These are phyloP conservation scores for Nezara viridula DNA, from an alignment of 2,888 invertebrate genomes.

Conservation along the genomic window DNA sequence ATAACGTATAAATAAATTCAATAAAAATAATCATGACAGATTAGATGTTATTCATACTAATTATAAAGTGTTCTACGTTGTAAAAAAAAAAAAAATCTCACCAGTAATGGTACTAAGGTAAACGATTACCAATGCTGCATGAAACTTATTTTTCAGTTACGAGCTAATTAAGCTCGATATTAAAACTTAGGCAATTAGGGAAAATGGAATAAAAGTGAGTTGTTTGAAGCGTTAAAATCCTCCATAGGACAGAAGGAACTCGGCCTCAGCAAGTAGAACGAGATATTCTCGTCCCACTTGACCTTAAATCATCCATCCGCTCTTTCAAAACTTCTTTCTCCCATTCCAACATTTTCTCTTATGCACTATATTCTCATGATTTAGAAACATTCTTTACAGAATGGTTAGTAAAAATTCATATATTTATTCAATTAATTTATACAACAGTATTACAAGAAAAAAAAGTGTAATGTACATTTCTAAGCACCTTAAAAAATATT, in stretches of 20 bases:
- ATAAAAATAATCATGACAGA: too few relatives aligned
- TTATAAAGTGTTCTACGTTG: too few relatives aligned
- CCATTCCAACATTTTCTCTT: not conserved
- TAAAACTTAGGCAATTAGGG: not conserved
- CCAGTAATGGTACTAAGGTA: not conserved
- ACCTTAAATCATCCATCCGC: slow-evolving; percentile 15
- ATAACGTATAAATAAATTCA: too few relatives aligned
- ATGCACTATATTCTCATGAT: not conserved
- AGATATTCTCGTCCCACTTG: slow-evolving; percentile 22
- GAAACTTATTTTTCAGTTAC: not conserved
- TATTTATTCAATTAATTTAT: too few relatives aligned
- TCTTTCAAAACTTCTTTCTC: not conserved
- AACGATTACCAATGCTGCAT: not conserved
- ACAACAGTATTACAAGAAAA: too few relatives aligned
- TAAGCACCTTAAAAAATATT: too few relatives aligned
- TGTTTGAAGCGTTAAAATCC: slow-evolving; percentile 47
- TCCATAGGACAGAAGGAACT: not conserved
- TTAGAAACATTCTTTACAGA: not conserved
- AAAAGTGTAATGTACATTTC: too few relatives aligned
- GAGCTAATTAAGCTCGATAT: not conserved
- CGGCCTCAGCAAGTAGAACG: not conserved
- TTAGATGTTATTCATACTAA: too few relatives aligned
- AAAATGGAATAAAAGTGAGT: slow-evolving; percentile 40
- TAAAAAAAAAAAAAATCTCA: not conserved
- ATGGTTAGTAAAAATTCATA: not conserved